Conservation (phyloP, 2,888 invertebrate genomes). For the Allophyes oxyacanthae region DNA sequence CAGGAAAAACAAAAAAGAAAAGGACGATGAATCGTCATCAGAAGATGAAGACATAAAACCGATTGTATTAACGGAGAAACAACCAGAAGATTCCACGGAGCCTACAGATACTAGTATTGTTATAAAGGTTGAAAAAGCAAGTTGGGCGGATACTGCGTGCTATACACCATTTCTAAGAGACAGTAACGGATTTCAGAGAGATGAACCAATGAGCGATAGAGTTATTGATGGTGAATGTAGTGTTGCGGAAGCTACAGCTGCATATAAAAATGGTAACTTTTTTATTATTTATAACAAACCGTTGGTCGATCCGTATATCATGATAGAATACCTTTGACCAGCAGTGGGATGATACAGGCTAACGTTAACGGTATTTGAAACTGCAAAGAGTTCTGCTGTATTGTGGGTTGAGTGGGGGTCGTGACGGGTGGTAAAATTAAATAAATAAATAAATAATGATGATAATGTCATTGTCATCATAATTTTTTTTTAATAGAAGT, state of each 20-base stretch:
- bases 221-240: constrained; percentile 70
- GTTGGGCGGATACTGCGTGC: constrained; percentile 52
- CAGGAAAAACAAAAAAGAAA: not conserved
- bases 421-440: too few relatives aligned
- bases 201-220: constrained; percentile 52
- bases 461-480: too few relatives aligned
- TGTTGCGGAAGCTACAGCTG: constrained; percentile 65
- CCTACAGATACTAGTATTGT: constrained; percentile 35
- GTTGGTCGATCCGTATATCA: not conserved
- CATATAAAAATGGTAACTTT: constrained; percentile 68
- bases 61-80: constrained; percentile 7
- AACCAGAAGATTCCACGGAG: constrained; percentile 22
- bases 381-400: too few relatives aligned
- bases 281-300: not conserved
- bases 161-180: constrained; percentile 71
- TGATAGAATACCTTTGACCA: not conserved
- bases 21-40: constrained; percentile 6
- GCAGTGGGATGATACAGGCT: too few relatives aligned
- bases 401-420: too few relatives aligned
- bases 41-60: constrained; percentile 43
- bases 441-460: too few relatives aligned
- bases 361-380: too few relatives aligned
- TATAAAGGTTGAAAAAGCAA: constrained; percentile 53
- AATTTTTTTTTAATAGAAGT: too few relatives aligned
- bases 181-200: constrained; percentile 63